Evolutionary conservation across 2,113 vertebrate species (phyloP).

Genomic region (Dendrocopos noguchii): DNA sequence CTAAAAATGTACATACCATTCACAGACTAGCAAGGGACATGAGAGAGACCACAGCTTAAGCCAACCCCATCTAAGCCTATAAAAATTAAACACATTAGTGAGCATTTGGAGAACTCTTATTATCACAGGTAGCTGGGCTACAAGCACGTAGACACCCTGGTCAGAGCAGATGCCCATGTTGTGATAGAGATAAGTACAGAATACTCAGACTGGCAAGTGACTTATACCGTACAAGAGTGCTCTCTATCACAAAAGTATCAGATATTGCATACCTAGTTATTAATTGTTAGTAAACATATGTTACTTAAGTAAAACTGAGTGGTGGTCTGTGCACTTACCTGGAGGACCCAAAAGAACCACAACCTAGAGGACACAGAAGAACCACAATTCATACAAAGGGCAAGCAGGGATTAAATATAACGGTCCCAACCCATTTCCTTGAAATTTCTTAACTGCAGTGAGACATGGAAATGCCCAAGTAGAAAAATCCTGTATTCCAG

Average conservation of each 20-base stretch:
- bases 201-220: not conserved
- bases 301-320: not conserved
- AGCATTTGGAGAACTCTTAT: not conserved
- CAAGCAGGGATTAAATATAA: rapidly evolving
- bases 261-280: not conserved
- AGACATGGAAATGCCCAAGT: not conserved
- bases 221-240: not conserved
- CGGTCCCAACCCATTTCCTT: not conserved
- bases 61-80: not conserved
- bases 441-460: not conserved
- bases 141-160: rapidly evolving
- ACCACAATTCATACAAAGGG: not conserved
- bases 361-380: not conserved
- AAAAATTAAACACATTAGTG: not conserved
- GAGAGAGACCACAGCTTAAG: not conserved
- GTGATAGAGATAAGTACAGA: not conserved
- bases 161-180: not conserved
- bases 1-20: not conserved
- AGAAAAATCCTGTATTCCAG: not conserved
- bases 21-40: not conserved
- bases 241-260: not conserved
- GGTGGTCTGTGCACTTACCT: not conserved
- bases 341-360: not conserved
- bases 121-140: not conserved
- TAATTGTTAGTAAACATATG: not conserved